These are phyloP conservation scores for Festucalex cinctus DNA, from an alignment of 2,113 vertebrate species.

Conservation along the genomic window DNA sequence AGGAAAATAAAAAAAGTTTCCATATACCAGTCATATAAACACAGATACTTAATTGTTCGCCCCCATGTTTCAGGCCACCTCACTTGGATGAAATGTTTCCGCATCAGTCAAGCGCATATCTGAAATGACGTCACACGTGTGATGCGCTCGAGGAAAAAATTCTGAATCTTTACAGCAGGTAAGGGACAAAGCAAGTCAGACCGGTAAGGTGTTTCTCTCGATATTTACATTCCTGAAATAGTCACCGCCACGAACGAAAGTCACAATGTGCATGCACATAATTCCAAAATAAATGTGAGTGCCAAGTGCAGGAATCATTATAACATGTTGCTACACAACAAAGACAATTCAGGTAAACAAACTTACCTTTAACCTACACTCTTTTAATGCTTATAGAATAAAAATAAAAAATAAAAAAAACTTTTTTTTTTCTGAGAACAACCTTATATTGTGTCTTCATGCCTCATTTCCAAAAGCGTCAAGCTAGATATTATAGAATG, in stretches of 20 bases:
- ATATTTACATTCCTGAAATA: not conserved
- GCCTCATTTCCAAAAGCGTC: not conserved
- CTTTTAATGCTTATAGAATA: not conserved
- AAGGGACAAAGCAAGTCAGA: slow-evolving; percentile 40
- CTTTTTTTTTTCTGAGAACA: not conserved
- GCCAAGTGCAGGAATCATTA: not conserved
- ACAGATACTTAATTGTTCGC: not conserved
- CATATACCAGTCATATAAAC: not conserved
- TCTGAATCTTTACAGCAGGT: slow-evolving; percentile 3
- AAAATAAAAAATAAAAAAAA: not conserved
- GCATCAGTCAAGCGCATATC: not conserved
- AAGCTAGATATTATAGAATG: too few species aligned
- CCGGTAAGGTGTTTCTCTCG: slow-evolving; percentile 13
- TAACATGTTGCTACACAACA: too few species aligned
- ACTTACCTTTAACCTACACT: too few species aligned
- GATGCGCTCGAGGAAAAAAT: not conserved
- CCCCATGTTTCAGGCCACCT: not conserved
- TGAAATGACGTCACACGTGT: slow-evolving; percentile 20
- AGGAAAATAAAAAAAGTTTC: not conserved
- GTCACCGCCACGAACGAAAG: not conserved
- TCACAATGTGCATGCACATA: not conserved
- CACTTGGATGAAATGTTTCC: slow-evolving; percentile 1
- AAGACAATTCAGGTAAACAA: too few species aligned
- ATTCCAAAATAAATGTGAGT: not conserved
- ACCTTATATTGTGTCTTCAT: not conserved